Evolutionary conservation across 2,113 vertebrate genomes (phyloP), one percentile per base, ranked within the genome.

Genomic region (Dolichotis patagonum): DNA sequence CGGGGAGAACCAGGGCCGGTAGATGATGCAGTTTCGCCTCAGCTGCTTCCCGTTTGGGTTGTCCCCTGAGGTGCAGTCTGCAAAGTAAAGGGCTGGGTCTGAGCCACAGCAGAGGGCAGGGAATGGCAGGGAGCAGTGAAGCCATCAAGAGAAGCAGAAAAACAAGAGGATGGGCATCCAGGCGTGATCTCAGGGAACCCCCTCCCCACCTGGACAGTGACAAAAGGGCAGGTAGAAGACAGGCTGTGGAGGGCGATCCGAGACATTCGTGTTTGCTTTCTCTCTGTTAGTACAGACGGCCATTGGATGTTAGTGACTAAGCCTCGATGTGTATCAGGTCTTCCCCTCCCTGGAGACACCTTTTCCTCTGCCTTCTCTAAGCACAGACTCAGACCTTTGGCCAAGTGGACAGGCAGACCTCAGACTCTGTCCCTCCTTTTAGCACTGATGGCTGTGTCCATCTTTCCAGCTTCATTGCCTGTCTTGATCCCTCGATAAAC

Each of bases 1-100:
- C 14, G 98, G 98, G 0, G 98, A 98, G 95, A 96, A 98, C 98
- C 97, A 98, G 94, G 98, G 98, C 85, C 97, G 95, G 93, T 98
- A 98, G 97, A 98, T 87, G 78, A 83, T 97, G 32, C 94, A 95
- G 52, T 60, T 73, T 28, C 9, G 20, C 69, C 91, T 62, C 71
- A 93, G 86, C 49, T 95, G 58, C 75, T 96, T 5, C 0, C 87
- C 62, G 0, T 10, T 85, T 0, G 9, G 69, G 0, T 9, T 2
- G 26, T 96, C 73, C 71, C 91, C 7, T 4, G 41, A 8, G 14
- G 46, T 3, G 6, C 56, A 85, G 24, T 97, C 98, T 98, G 95
- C 0, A 4, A 95, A 98, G 94, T 73, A 90, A 71, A 93, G 65
- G 30, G 43, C 38, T 26, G 2, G 13, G 30, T 88, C 73, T 98